phyloP scores from a whole-genome alignment of 2,113 vertebrate genomes.

The Onychorhynchus coronatus region DNA sequence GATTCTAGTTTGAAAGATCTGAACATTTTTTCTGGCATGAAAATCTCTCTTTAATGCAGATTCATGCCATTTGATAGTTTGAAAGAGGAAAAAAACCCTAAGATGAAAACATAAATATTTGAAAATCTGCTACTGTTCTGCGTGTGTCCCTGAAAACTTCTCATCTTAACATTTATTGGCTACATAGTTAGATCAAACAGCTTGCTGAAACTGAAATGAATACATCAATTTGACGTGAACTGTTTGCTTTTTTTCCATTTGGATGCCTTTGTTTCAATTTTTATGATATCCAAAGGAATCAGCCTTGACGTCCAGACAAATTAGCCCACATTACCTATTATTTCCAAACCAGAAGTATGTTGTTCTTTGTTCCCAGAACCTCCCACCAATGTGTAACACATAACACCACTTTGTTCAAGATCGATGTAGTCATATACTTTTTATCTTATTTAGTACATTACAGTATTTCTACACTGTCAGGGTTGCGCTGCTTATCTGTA shows the following conservation, averaged over 20 bases:
- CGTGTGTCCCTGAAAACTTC: neutral
- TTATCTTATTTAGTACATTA: neutral
- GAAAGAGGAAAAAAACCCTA: neutral
- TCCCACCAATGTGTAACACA: neutral
- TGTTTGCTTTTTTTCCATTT: neutral
- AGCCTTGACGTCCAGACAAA: neutral
- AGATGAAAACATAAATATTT: conserved; percentile 35
- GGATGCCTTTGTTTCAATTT: neutral
- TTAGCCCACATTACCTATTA: neutral
- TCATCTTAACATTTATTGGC: conserved; percentile 35
- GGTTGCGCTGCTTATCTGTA: neutral
- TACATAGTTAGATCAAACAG: conserved; percentile 1
- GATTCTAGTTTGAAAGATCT: neutral
- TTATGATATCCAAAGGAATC: neutral
- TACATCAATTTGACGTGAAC: neutral
- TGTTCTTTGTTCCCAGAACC: neutral
- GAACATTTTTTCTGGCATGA: neutral
- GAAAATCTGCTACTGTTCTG: neutral
- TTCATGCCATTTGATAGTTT: neutral
- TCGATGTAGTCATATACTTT: neutral
- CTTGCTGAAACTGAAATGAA: neutral
- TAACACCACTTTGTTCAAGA: neutral
- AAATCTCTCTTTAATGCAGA: neutral
- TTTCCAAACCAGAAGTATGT: neutral
- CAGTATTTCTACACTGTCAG: neutral